Evolutionary conservation across 2,888 invertebrate genomes (phyloP).

Genomic region (Heliconius ismenius): DNA sequence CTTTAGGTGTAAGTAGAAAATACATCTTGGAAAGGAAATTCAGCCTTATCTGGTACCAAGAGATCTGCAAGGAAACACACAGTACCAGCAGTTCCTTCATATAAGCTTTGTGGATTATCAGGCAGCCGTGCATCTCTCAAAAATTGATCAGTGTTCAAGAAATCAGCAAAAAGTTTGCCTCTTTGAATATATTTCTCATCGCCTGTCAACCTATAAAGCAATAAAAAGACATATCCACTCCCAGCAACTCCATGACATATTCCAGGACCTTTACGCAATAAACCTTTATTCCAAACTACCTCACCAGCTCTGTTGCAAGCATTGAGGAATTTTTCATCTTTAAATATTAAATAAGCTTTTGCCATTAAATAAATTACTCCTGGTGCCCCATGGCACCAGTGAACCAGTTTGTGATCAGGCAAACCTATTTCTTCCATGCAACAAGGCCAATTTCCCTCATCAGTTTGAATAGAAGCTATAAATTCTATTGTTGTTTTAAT

Average conservation of each 20-base stretch:
- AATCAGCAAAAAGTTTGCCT: constrained; percentile 89
- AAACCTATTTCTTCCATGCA: constrained; percentile 86
- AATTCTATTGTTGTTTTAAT: constrained; percentile 86
- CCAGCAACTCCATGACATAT: constrained; percentile 94
- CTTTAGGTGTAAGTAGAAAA: constrained; percentile 62
- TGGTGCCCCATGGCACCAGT: constrained; percentile 96
- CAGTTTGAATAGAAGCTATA: constrained; percentile 84
- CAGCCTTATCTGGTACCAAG: constrained; percentile 86
- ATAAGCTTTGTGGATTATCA: constrained; percentile 91
- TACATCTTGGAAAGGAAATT: constrained; percentile 92
- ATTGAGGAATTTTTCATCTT: constrained; percentile 86
- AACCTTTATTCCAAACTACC: constrained; percentile 90
- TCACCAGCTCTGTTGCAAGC: constrained; percentile 87
- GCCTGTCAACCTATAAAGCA: constrained; percentile 88
- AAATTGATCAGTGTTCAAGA: constrained; percentile 86
- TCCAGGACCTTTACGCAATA: constrained; percentile 93
- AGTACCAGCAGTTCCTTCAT: constrained; percentile 93
- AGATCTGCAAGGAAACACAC: constrained; percentile 91
- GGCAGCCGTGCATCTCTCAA: constrained; percentile 86
- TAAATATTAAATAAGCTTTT: constrained; percentile 88
- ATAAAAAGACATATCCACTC: constrained; percentile 89
- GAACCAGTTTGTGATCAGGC: constrained; percentile 86
- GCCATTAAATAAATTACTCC: constrained; percentile 91
- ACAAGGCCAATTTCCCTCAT: constrained; percentile 88
- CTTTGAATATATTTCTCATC: constrained; percentile 87